Evolutionary conservation across 2,888 invertebrate species (phyloP).

Genomic region (Apamea epomidion): DNA sequence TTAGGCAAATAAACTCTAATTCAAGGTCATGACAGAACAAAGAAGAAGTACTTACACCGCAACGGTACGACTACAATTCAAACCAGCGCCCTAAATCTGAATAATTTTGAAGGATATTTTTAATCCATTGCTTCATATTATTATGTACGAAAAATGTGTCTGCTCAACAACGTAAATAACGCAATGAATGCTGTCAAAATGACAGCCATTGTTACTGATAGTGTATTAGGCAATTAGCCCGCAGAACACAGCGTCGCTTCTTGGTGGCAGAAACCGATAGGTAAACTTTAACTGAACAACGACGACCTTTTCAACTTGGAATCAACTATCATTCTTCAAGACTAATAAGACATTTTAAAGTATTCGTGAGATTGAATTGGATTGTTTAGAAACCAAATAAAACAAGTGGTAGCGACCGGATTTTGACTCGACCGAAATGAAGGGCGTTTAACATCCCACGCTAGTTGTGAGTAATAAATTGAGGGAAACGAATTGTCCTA

Average conservation of each 20-base stretch:
- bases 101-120: too few species aligned
- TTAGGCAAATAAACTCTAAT: not conserved
- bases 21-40: not conserved
- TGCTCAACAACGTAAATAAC: too few species aligned
- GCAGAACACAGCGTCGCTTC: not conserved
- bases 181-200: too few species aligned
- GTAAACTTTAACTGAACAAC: not conserved
- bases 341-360: constrained; percentile 24
- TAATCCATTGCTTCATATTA: too few species aligned
- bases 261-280: not conserved
- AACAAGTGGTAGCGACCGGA: constrained; percentile 30
- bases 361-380: constrained; percentile 21
- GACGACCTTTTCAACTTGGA: not conserved
- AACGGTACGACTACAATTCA: not conserved
- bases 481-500: constrained; percentile 46
- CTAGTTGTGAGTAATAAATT: constrained; percentile 44
- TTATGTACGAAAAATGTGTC: too few species aligned
- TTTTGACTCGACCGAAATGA: constrained; percentile 40
- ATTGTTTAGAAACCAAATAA: constrained; percentile 29
- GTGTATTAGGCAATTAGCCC: too few species aligned
- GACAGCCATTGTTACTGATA: too few species aligned
- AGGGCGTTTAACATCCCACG: constrained; percentile 58
- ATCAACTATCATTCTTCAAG: constrained; percentile 16
- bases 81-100: too few species aligned
- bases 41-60: not conserved